phyloP scores from a whole-genome alignment of 2,797 vertebrate species.

The Gadopsis marmoratus region DNA sequence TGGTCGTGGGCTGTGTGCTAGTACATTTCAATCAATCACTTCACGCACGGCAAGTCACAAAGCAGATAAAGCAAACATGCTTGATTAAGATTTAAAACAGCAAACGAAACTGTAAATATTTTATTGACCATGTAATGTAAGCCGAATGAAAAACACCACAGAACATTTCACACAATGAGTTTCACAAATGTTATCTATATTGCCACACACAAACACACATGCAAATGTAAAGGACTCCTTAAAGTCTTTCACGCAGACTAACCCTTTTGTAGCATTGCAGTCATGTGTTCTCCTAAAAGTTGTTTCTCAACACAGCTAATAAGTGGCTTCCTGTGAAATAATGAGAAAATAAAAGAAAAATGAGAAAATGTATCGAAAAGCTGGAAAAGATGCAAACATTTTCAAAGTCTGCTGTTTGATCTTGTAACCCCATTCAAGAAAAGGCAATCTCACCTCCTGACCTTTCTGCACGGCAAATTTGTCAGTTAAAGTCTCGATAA shows the following conservation, averaged over 20 bases:
- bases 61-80: background rate
- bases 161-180: background rate
- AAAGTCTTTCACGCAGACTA: conserved; percentile 34
- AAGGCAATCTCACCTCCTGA: background rate
- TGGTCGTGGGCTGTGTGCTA: background rate
- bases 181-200: background rate
- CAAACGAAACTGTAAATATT: background rate
- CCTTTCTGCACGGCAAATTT: background rate
- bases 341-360: conserved; percentile 49
- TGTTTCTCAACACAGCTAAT: conserved; percentile 98
- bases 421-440: background rate
- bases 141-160: background rate
- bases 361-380: background rate
- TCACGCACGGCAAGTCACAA: background rate
- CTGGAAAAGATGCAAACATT: background rate
- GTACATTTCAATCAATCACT: background rate
- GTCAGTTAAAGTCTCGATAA: background rate
- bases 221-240: background rate
- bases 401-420: background rate
- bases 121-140: background rate
- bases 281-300: conserved; percentile 98
- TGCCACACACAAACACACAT: background rate
- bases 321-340: conserved; percentile 92
- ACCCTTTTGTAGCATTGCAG: conserved; percentile 98
- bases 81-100: conserved; percentile 2